Evolutionary conservation across 2,888 invertebrate species (phyloP).

Genomic region (Xestia rhomboidea): DNA sequence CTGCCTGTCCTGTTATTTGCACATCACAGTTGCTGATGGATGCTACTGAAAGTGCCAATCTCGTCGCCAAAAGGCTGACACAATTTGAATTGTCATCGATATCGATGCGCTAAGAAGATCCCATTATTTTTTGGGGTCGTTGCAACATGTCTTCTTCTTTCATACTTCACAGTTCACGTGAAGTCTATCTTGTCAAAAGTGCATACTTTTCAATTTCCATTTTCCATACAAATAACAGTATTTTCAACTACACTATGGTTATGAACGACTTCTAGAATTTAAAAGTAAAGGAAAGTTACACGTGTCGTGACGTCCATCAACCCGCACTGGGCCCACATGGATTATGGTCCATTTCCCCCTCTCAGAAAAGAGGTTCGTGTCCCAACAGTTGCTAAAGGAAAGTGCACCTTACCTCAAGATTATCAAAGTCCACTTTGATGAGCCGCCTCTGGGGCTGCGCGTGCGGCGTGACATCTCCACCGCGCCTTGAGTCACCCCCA

Average conservation of each 20-base stretch:
- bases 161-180: too few relatives aligned
- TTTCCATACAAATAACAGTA: background rate
- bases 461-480: slow-evolving; percentile 89
- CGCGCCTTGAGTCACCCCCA: slow-evolving; percentile 90
- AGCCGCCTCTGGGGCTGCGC: slow-evolving; percentile 91
- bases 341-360: background rate
- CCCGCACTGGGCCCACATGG: too few relatives aligned
- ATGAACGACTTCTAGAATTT: background rate
- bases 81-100: too few relatives aligned
- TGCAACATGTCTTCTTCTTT: too few relatives aligned
- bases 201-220: background rate
- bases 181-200: background rate
- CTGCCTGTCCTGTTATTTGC: too few relatives aligned
- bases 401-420: slow-evolving; percentile 91
- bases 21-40: too few relatives aligned
- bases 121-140: too few relatives aligned
- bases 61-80: too few relatives aligned
- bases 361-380: background rate
- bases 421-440: slow-evolving; percentile 96
- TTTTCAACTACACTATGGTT: background rate
- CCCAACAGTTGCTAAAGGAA: slow-evolving; percentile 17
- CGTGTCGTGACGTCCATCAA: background rate
- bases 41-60: too few relatives aligned
- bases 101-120: too few relatives aligned
- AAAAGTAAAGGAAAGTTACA: background rate